Percentiles rank a stretch among this genome's conserved stretches.
These are phyloP conservation scores for Corythornis vintsioides DNA, from an alignment of 2,113 vertebrate species.

Conservation along the genomic window DNA sequence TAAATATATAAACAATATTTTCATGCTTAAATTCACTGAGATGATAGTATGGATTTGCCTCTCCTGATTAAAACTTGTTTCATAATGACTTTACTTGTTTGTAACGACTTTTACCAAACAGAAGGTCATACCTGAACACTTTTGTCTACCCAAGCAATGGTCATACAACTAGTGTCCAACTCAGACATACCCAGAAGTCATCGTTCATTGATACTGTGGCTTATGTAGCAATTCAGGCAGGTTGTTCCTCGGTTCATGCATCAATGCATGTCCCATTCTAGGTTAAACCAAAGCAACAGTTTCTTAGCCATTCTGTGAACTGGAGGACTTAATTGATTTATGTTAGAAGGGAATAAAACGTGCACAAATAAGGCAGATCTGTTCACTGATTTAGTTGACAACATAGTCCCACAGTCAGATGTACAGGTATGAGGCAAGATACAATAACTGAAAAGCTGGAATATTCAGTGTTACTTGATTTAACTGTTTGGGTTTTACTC, in stretches of 20 bases:
- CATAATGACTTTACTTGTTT: background rate
- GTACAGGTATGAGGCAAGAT: background rate
- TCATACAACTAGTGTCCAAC: background rate
- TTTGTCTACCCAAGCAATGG: background rate
- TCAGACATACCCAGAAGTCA: background rate
- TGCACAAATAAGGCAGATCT: background rate
- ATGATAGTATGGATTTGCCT: background rate
- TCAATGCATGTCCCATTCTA: background rate
- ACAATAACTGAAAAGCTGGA: fast-evolving
- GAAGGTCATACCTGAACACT: background rate
- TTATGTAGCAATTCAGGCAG: background rate
- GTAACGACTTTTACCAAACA: background rate
- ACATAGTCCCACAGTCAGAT: background rate
- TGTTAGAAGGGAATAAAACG: background rate
- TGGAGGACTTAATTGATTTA: background rate
- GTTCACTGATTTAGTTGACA: background rate
- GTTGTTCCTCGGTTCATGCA: background rate
- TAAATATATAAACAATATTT: background rate
- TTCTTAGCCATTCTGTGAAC: background rate
- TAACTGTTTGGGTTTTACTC: background rate
- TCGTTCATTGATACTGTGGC: fast-evolving
- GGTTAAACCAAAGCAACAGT: background rate
- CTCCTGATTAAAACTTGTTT: background rate
- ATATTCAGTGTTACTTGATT: background rate
- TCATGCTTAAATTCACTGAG: background rate